A percentile compares a stretch with the other conserved stretches of the same genome.
phyloP scores from a whole-genome alignment of 2,797 vertebrate species.

The Danio jaintianensis region DNA sequence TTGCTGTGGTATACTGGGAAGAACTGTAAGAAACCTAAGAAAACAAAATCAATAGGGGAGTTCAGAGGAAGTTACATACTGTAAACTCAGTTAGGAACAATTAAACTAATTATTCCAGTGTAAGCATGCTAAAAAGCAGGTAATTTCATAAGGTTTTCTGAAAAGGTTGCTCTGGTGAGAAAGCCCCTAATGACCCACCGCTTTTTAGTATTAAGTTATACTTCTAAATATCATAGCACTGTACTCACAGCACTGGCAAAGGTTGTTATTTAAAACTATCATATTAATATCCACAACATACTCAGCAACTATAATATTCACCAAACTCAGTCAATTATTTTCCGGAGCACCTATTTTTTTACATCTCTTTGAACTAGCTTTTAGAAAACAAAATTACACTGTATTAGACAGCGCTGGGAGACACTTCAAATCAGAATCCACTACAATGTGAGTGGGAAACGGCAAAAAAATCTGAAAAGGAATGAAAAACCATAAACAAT shows the following conservation, averaged over 20 bases:
- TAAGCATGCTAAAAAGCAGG: too few species aligned
- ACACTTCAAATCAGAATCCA: slow-evolving; percentile 2
- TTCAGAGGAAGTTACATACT: too few species aligned
- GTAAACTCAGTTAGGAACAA: too few species aligned
- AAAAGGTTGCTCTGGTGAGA: too few species aligned
- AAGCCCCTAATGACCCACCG: too few species aligned
- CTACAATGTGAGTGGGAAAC: not conserved
- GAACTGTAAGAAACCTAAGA: too few species aligned
- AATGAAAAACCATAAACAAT: slow-evolving; percentile 60
- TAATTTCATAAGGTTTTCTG: too few species aligned
- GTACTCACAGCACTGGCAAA: not conserved
- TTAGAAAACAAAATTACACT: not conserved
- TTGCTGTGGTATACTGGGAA: too few species aligned
- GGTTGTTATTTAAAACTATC: not conserved
- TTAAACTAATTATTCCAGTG: too few species aligned
- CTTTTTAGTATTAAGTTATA: not conserved
- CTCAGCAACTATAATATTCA: too few species aligned
- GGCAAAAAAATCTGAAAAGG: slow-evolving; percentile 14
- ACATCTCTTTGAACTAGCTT: not conserved
- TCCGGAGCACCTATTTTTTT: not conserved
- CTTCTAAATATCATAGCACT: not conserved
- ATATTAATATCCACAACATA: not conserved
- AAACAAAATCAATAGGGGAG: too few species aligned
- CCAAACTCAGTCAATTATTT: not conserved
- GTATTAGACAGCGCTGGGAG: not conserved